Evolutionary conservation across 1,140 invertebrate genomes (phyloP), one percentile per base, ranked within the genome.

Genomic region (Dinothrombium tinctorium): DNA sequence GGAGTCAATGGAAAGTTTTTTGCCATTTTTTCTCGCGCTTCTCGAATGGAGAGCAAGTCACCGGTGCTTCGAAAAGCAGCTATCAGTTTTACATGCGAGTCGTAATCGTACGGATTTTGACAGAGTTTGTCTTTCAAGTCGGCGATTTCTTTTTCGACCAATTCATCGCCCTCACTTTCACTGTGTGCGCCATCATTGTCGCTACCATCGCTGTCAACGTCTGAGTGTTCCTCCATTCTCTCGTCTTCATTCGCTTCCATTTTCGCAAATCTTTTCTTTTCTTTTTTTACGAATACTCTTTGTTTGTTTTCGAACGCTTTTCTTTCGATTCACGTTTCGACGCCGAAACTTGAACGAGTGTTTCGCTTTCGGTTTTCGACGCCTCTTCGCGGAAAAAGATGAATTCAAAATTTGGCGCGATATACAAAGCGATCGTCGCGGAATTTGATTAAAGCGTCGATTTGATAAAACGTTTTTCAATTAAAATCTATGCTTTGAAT

Each of bases 1-100:
- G 64, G 56, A 33, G 69, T 69, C 1, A 80, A 52, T 0, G 76
- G 76, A 58, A 70, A 80, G 14, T 66, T 56, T 41, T 65, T 54
- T 49, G 64, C 67, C 67, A 78, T 75, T 36, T 62, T 61, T 53
- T 75, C 60, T 50, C 72, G 62, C 0, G 73, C 70, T 43, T 49
- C 39, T 43, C 72, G 53, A 20, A 76, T 53, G 4, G 12, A 7
- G 4, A 5, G 5, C 2, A 76, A 56, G 48, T 77, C 71, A 1
- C 65, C 69, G 17, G 32, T 35, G 5, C 19, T 24, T 45, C 62
- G 55, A 6, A 71, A 56, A 17, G 67, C 54, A 15, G 56, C 56
- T 19, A 77, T 71, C 14, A 74, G 47, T 29, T 70, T 58, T 11
- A 71, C 51, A 55, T 76, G 69, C 38, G 53, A 57, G 37, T 71